Percentiles rank a stretch among this genome's conserved stretches.
Evolutionary conservation across 2,113 vertebrate genomes (phyloP).

Genomic region (Trogon surrucura): DNA sequence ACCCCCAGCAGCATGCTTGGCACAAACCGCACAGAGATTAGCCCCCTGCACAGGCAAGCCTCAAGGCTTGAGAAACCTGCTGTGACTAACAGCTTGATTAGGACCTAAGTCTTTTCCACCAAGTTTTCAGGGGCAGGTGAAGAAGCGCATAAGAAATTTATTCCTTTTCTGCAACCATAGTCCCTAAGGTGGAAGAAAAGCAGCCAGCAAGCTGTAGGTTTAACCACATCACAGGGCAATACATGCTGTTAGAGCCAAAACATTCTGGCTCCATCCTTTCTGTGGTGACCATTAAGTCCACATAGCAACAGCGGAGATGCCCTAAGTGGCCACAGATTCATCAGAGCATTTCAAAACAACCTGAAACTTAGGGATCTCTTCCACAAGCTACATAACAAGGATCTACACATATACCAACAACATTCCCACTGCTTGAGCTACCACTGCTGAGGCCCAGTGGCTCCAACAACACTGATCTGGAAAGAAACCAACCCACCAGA

Average conservation of each 20-base stretch:
- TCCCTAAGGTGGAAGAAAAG: not conserved
- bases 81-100: not conserved
- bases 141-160: not conserved
- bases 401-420: accelerated
- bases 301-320: not conserved
- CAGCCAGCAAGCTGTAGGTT: not conserved
- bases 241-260: not conserved
- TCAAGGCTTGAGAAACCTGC: not conserved
- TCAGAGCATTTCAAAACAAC: not conserved
- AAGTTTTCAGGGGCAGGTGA: not conserved
- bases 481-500: not conserved
- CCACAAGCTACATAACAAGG: not conserved
- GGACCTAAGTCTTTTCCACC: not conserved
- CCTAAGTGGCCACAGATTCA: not conserved
- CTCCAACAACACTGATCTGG: not conserved
- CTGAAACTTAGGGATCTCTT: not conserved
- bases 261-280: not conserved
- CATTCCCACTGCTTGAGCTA: not conserved
- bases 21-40: not conserved
- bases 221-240: not conserved
- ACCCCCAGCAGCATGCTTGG: not conserved
- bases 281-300: not conserved
- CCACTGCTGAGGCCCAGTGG: not conserved
- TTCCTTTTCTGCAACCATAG: not conserved
- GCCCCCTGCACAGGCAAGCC: not conserved